These are phyloP conservation scores for Fragum fragum DNA, from an alignment of 2,888 invertebrate genomes.

Conservation along the genomic window DNA sequence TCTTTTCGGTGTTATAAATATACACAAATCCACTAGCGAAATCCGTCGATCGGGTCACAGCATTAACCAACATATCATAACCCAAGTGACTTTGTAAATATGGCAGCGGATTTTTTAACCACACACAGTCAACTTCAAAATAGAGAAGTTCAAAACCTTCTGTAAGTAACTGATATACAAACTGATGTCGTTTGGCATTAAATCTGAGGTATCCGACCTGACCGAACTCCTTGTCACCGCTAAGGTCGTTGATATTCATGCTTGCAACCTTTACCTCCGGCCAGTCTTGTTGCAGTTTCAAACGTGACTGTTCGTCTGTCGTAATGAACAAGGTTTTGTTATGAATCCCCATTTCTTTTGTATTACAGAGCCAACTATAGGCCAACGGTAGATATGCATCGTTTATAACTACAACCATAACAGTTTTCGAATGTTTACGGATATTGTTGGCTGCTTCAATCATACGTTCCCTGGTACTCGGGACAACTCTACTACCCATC, in stretches of 20 bases:
- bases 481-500: too few species aligned
- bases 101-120: too few species aligned
- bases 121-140: too few species aligned
- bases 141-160: too few species aligned
- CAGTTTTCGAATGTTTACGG: too few species aligned
- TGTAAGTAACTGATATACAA: neutral
- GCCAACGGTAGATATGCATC: too few species aligned
- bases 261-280: neutral
- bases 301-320: neutral
- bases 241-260: neutral
- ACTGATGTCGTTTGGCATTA: neutral
- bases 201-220: slow-evolving; percentile 15
- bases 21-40: slow-evolving; percentile 15
- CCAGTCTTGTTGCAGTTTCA: slow-evolving; percentile 1
- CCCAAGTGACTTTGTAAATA: slow-evolving; percentile 4
- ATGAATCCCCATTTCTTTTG: too few species aligned
- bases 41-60: neutral
- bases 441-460: too few species aligned
- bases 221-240: slow-evolving; percentile 1
- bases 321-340: too few species aligned
- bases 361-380: too few species aligned
- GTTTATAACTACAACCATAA: too few species aligned
- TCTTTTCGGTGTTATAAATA: neutral
- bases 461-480: too few species aligned
- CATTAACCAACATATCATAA: neutral